Evolutionary conservation across 2,113 vertebrate species (phyloP).

Genomic region (Ailuropoda melanoleuca): DNA sequence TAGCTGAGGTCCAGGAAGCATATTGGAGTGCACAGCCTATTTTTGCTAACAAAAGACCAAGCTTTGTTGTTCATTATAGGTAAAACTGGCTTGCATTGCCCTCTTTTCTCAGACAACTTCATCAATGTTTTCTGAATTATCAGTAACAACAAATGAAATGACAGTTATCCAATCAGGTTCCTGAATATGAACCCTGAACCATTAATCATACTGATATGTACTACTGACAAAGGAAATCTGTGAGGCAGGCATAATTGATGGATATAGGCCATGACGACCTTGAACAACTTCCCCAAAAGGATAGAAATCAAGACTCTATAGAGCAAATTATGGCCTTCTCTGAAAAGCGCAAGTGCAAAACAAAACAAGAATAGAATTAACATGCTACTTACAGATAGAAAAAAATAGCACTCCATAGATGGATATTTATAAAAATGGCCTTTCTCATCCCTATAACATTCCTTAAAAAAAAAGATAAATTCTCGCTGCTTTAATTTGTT

Average conservation of each 20-base stretch:
- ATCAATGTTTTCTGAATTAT: conserved; percentile 57
- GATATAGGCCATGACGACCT: conserved; percentile 26
- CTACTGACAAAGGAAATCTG: conserved; percentile 35
- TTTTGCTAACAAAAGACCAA: not conserved
- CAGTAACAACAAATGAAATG: conserved; percentile 36
- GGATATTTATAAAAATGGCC: not conserved
- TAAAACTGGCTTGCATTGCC: conserved; percentile 39
- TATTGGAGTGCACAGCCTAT: not conserved
- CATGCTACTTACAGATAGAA: not conserved
- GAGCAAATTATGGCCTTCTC: not conserved
- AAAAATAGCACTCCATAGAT: not conserved
- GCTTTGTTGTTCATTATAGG: conserved; percentile 36
- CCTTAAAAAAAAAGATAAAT: conserved; percentile 7
- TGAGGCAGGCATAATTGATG: conserved; percentile 43
- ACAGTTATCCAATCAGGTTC: conserved; percentile 49
- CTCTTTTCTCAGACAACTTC: conserved; percentile 51
- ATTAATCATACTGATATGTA: conserved; percentile 53
- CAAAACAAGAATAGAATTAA: conserved; percentile 7
- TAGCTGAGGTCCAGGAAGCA: not conserved
- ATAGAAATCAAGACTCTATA: conserved; percentile 48
- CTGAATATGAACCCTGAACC: conserved; percentile 15
- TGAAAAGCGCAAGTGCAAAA: not conserved
- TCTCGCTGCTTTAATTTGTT: not conserved
- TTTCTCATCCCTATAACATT: not conserved
- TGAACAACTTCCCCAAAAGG: not conserved